Evolutionary conservation across 2,113 vertebrate genomes (phyloP).

Genomic region (Cebus imitator): DNA sequence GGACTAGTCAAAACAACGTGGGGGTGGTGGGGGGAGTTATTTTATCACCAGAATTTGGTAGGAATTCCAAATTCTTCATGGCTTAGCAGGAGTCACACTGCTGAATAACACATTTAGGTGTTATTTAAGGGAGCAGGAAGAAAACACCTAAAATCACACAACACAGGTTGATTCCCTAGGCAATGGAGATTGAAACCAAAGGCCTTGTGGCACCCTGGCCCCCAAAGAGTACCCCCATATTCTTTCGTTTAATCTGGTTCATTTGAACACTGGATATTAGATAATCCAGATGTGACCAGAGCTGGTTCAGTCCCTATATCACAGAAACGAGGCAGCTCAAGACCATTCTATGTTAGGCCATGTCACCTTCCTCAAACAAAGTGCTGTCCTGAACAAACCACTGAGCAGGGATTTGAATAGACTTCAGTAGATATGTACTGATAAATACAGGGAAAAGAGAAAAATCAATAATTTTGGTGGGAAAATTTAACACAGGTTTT

Average conservation of each 20-base stretch:
- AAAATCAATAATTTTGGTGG: not conserved
- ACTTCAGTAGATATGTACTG: not conserved
- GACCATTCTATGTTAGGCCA: accelerated
- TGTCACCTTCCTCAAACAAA: not conserved
- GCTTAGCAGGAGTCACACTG: not conserved
- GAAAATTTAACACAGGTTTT: not conserved
- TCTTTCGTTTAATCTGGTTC: not conserved
- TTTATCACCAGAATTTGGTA: not conserved
- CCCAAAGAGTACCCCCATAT: not conserved
- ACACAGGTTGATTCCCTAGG: no score
- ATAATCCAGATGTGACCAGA: not conserved
- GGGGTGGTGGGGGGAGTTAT: no score
- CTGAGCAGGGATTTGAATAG: not conserved
- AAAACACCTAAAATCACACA: not conserved
- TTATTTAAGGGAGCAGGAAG: not conserved
- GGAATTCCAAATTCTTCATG: not conserved
- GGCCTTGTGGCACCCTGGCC: accelerated
- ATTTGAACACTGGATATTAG: not conserved
- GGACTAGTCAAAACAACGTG: not conserved
- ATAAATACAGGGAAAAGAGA: not conserved
- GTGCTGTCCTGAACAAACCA: not conserved
- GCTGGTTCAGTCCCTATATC: not conserved
- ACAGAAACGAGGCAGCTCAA: not conserved
- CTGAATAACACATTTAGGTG: not conserved
- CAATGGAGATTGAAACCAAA: not conserved